These are phyloP conservation scores for Aramus guarauna DNA, from an alignment of 2,113 vertebrate species.

Conservation along the genomic window DNA sequence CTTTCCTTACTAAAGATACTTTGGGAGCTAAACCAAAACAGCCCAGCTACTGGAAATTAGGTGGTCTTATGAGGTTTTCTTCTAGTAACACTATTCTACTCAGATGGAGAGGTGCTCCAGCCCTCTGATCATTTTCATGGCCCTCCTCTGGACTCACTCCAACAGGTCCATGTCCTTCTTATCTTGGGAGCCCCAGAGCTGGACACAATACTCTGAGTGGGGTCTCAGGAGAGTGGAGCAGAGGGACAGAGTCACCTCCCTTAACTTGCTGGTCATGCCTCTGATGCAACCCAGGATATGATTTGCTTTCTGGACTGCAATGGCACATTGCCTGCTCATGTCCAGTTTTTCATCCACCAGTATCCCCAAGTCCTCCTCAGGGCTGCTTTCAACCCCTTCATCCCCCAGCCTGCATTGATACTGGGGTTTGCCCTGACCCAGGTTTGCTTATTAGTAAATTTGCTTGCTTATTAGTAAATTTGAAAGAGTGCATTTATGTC, in stretches of 20 bases:
- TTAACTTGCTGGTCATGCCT: accelerated
- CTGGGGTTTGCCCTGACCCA: accelerated
- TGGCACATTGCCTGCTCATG: accelerated
- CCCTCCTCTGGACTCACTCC: accelerated
- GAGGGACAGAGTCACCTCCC: neutral
- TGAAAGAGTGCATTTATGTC: neutral
- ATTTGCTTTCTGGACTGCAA: neutral
- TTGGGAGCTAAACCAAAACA: neutral
- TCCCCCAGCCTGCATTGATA: neutral
- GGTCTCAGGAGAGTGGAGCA: neutral
- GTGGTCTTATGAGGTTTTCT: neutral
- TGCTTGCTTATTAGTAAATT: neutral
- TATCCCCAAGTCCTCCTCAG: neutral
- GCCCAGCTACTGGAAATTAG: neutral
- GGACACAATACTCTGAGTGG: neutral
- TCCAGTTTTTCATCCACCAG: neutral
- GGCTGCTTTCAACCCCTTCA: neutral
- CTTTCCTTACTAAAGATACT: neutral
- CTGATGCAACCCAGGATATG: neutral
- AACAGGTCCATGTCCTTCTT: neutral
- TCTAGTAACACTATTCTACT: neutral
- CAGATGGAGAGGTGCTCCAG: accelerated
- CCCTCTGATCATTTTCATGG: neutral
- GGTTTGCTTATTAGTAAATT: neutral
- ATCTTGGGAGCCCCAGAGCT: neutral